Evolutionary conservation across 2,888 invertebrate genomes (phyloP).

Genomic region (Sicus ferrugineus): DNA sequence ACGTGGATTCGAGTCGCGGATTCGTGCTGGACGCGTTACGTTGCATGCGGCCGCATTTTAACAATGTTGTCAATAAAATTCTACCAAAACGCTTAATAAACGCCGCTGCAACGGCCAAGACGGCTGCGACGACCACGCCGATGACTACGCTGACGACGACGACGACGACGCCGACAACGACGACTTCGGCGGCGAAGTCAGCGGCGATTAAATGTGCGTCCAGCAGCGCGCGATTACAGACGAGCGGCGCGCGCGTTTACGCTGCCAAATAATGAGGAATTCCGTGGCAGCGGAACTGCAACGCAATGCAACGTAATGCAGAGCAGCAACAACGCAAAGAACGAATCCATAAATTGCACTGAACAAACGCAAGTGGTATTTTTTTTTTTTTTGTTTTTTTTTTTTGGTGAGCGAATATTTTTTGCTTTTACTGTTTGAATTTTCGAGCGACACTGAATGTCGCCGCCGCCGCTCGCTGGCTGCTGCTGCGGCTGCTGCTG

Average conservation of each 20-base stretch:
- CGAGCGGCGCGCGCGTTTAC: conserved; percentile 2
- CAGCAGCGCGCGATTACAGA: background rate
- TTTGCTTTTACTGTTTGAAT: background rate
- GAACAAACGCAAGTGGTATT: background rate
- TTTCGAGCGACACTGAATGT: conserved; percentile 9
- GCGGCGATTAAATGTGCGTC: background rate
- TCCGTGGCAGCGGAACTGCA: conserved; percentile 21
- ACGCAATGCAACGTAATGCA: conserved; percentile 27
- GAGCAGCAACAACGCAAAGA: conserved; percentile 12
- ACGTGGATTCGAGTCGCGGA: conserved; percentile 25
- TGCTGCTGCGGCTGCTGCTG: conserved; percentile 23
- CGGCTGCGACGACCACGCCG: conserved; percentile 24
- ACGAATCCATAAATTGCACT: background rate
- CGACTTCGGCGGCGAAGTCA: background rate
- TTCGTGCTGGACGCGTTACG: conserved; percentile 25
- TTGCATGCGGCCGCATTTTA: conserved; percentile 30
- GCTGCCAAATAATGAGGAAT: conserved; percentile 24
- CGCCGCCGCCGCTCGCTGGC: background rate
- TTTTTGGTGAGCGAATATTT: no score
- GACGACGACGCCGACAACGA: conserved; percentile 15
- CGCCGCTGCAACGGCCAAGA: conserved; percentile 9
- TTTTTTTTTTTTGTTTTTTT: conserved; percentile 17
- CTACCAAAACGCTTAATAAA: conserved; percentile 35
- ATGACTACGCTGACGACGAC: conserved; percentile 29
- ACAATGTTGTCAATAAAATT: conserved; percentile 37